Evolutionary conservation across 1,140 invertebrate genomes (phyloP), one percentile per base, ranked within the genome.

Genomic region (Sarcophaga bullata): DNA sequence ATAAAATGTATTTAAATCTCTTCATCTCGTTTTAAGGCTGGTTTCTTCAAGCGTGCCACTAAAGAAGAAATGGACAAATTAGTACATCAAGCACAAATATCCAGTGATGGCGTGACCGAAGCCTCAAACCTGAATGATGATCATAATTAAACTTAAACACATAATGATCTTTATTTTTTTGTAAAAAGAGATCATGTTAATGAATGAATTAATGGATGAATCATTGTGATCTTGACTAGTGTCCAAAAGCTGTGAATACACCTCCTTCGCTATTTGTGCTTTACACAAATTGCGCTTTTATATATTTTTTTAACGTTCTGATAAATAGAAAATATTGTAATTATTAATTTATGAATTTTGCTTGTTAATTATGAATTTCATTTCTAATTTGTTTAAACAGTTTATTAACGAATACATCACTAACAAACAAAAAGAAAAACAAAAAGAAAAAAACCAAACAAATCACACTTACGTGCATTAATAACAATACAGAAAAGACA

Each of bases 21-120:
- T 49, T 37, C 4, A 2, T 37, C 8, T 37, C 47, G 76, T 2
- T 80, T 68, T 0, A 48, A 90, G 89, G 3, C 83, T 46, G 89
- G 89, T 54, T 90, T 90, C 86, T 90, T 90, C 54, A 86, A 89
- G 13, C 87, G 89, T 11, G 75, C 84, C 8, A 89, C 84, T 25
- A 89, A 88, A 83, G 88, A 90, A 5, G 89, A 90, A 82, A 78
- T 90, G 84, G 85, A 87, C 49, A 84, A 86, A 47, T 73, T 90
- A 81, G 86, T 85, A 8, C 84, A 87, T 9, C 86, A 87, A 82
- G 73, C 73, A 10, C 73, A 73, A 46, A 52, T 78, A 9, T 46
- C 17, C 2, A 85, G 81, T 80, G 83, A 89, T 8, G 85, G 81
- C 11, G 87, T 89, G 72, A 85, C 87, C 8, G 88, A 89, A 85